These are phyloP conservation scores for Heliothis virescens DNA, from an alignment of 1,140 invertebrate species.

Conservation along the genomic window DNA sequence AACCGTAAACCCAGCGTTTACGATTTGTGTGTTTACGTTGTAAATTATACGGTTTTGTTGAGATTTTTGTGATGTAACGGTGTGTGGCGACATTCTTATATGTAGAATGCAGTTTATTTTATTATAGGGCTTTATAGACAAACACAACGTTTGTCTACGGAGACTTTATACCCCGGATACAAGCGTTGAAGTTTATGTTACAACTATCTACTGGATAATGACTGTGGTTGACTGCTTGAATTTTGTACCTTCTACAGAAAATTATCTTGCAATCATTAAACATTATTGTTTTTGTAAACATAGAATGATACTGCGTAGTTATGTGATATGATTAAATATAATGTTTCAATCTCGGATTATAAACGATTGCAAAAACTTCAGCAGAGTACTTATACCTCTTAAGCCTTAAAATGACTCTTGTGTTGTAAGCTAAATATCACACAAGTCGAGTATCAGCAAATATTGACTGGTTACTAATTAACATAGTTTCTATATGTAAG, in stretches of 20 bases:
- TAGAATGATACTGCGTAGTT: too few relatives aligned
- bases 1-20: slow-evolving; percentile 28
- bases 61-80: slow-evolving; percentile 39
- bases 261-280: too few relatives aligned
- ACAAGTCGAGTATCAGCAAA: neutral
- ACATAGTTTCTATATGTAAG: slow-evolving; percentile 8
- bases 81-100: slow-evolving; percentile 30
- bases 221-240: too few relatives aligned
- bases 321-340: too few relatives aligned
- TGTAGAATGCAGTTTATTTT: neutral
- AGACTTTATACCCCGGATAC: too few relatives aligned
- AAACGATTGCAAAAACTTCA: too few relatives aligned
- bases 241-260: too few relatives aligned
- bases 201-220: too few relatives aligned
- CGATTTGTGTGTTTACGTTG: slow-evolving; percentile 36
- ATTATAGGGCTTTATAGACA: neutral
- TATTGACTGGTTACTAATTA: neutral
- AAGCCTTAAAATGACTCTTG: neutral
- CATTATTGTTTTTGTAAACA: too few relatives aligned
- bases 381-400: neutral
- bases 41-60: slow-evolving; percentile 41
- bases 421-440: neutral
- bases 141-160: neutral
- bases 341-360: too few relatives aligned
- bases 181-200: too few relatives aligned